phyloP scores from a whole-genome alignment of 2,113 vertebrate species.

The Nanorana parkeri region DNA sequence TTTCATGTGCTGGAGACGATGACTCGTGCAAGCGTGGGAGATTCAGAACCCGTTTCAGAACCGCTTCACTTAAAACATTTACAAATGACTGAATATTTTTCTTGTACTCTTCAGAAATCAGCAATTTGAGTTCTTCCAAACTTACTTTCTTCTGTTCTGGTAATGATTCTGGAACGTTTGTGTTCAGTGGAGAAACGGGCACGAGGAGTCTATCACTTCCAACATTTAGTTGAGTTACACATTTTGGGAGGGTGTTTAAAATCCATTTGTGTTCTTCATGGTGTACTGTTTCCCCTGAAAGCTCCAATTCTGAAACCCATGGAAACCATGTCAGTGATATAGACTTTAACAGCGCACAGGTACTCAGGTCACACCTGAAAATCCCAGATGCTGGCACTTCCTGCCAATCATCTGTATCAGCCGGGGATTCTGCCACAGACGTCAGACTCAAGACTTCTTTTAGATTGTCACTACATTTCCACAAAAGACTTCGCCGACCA shows the following conservation, averaged over 20 bases:
- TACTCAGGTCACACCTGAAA: constrained; percentile 83
- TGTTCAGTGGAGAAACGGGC: constrained; percentile 82
- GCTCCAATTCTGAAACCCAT: constrained; percentile 71
- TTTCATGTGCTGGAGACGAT: background rate
- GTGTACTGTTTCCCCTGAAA: constrained; percentile 46
- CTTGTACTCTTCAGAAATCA: constrained; percentile 68
- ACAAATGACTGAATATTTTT: constrained; percentile 73
- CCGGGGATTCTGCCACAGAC: constrained; percentile 75
- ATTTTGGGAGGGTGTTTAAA: constrained; percentile 68
- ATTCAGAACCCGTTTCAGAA: constrained; percentile 79
- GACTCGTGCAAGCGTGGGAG: constrained; percentile 62
- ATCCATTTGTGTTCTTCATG: constrained; percentile 52
- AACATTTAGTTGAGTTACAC: constrained; percentile 66
- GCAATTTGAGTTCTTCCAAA: constrained; percentile 69
- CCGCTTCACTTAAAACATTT: constrained; percentile 78
- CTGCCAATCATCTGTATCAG: constrained; percentile 77
- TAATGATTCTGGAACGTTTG: constrained; percentile 57
- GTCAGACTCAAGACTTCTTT: constrained; percentile 70
- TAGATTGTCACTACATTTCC: constrained; percentile 72
- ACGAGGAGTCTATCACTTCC: constrained; percentile 69
- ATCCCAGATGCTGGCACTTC: constrained; percentile 90
- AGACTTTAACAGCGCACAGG: constrained; percentile 58
- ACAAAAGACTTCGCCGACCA: constrained; percentile 91
- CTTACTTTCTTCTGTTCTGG: constrained; percentile 35
- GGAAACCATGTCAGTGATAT: constrained; percentile 79